These are phyloP conservation scores for Chaenogobius annularis DNA, from an alignment of 2,113 vertebrate genomes.

Conservation along the genomic window DNA sequence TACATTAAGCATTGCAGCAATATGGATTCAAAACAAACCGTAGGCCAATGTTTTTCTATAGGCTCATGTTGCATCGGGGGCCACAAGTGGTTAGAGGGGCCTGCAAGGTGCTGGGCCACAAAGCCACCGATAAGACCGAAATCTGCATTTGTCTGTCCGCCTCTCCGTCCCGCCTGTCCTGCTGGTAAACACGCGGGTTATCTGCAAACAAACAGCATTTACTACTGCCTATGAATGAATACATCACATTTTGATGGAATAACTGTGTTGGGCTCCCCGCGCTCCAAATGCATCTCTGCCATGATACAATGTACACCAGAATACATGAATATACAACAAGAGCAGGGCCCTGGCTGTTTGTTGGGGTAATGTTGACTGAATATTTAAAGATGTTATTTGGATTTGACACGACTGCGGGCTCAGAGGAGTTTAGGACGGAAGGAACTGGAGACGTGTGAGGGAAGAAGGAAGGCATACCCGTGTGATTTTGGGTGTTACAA, in stretches of 20 bases:
- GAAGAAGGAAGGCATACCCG: slow-evolving; percentile 38
- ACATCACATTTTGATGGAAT: slow-evolving; percentile 76
- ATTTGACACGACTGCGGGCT: slow-evolving; percentile 66
- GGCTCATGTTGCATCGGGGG: slow-evolving; percentile 25
- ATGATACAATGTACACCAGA: slow-evolving; percentile 76
- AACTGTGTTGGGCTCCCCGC: slow-evolving; percentile 39
- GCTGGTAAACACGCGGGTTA: slow-evolving; percentile 67
- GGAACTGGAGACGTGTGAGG: slow-evolving; percentile 20
- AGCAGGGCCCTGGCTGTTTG: slow-evolving; percentile 60
- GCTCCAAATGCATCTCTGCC: slow-evolving; percentile 55
- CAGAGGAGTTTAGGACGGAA: slow-evolving; percentile 26
- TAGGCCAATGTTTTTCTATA: slow-evolving; percentile 4
- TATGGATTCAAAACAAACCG: background rate
- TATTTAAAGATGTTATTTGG: slow-evolving; percentile 76
- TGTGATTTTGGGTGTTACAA: too few relatives aligned
- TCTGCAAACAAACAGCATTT: slow-evolving; percentile 77
- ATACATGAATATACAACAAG: slow-evolving; percentile 79
- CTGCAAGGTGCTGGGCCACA: slow-evolving; percentile 39
- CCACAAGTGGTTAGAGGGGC: slow-evolving; percentile 37
- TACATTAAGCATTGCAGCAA: slow-evolving; percentile 18
- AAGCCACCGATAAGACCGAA: slow-evolving; percentile 50
- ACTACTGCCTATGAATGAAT: slow-evolving; percentile 70
- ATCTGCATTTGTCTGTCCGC: slow-evolving; percentile 56
- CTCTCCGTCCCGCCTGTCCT: slow-evolving; percentile 17
- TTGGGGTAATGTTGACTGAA: slow-evolving; percentile 72